phyloP scores from a whole-genome alignment of 2,113 vertebrate species.

The Sitta europaea region DNA sequence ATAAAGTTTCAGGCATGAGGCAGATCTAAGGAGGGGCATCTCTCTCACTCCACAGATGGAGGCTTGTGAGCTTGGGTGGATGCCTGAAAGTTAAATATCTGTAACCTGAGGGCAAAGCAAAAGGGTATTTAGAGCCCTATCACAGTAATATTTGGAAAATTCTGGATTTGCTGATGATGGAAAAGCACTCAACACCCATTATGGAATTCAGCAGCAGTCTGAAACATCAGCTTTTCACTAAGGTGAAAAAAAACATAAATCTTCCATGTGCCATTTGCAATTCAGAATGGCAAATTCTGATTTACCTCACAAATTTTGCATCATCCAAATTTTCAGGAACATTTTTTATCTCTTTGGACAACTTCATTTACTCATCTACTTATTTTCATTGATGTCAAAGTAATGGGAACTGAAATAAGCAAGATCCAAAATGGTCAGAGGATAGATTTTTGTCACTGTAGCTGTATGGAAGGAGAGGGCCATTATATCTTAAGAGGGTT shows the following conservation, averaged over 20 bases:
- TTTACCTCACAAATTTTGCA: background rate
- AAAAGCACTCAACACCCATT: background rate
- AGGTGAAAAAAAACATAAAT: background rate
- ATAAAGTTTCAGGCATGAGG: background rate
- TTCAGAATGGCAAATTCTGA: background rate
- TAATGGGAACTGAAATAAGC: background rate
- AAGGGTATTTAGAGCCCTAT: background rate
- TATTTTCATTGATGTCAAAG: background rate
- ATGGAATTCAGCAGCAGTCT: background rate
- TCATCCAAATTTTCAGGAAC: background rate
- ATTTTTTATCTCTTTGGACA: background rate
- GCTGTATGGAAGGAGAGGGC: background rate
- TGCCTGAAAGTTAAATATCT: background rate
- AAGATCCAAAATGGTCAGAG: background rate
- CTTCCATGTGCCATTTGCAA: background rate
- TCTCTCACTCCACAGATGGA: accelerated
- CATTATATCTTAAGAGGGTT: background rate
- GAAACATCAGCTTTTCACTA: background rate
- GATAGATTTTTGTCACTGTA: background rate
- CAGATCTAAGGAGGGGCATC: background rate
- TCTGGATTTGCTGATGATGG: background rate
- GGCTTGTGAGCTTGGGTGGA: background rate
- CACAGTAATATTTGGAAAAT: background rate
- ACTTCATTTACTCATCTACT: background rate
- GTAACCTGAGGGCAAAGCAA: background rate